Base-by-base conservation (phyloP, 2,113 vertebrate species). In the Alexandromys fortis region DNA sequence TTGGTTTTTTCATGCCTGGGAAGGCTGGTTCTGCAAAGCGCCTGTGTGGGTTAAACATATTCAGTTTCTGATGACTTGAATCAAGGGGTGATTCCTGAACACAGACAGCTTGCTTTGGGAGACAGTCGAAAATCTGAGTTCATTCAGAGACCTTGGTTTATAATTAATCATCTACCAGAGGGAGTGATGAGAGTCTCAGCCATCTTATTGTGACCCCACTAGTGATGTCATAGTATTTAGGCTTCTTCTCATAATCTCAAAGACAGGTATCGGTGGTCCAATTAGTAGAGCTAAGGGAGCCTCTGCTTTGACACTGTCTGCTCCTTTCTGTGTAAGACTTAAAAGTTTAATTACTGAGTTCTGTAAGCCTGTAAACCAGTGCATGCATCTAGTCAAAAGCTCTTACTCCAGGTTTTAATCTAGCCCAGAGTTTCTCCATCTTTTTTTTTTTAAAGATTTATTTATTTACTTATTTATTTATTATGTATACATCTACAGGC, bases 101-200 rank as follows among this genome's bases (percentile, higher is more conserved):
- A 97, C 95, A 96, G 96, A 92, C 92, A 61, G 58, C 93, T 95
- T 94, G 42, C 78, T 94, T 89, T 89, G 79, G 82, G 94, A 97
- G 96, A 94, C 86, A 88, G 96, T 77, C 95, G 89, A 98, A 97
- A 97, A 98, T 95, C 85, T 91, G 96, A 92, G 61, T 97, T 97
- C 94, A 91, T 97, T 96, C 91, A 95, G 97, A 98, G 95, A 87
- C 86, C 85, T 98, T 97, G 97, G 94, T 94, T 96, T 67, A 65
- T 98, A 97, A 98, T 98, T 98, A 97, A 98, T 98, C 97, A 92
- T 92, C 96, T 96, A 67, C 88, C 58, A n/a, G 73, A 97, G 89
- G 93, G 97, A 87, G 63, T 12, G 77, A 89, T 93, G 92, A 97
- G 94, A 98, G 47, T 91, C 96, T 98, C 86, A 92, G 93, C 98